Percentiles rank a stretch among this genome's conserved stretches.
phyloP scores from a whole-genome alignment of 2,888 invertebrate species.

The Papilio demoleus region DNA sequence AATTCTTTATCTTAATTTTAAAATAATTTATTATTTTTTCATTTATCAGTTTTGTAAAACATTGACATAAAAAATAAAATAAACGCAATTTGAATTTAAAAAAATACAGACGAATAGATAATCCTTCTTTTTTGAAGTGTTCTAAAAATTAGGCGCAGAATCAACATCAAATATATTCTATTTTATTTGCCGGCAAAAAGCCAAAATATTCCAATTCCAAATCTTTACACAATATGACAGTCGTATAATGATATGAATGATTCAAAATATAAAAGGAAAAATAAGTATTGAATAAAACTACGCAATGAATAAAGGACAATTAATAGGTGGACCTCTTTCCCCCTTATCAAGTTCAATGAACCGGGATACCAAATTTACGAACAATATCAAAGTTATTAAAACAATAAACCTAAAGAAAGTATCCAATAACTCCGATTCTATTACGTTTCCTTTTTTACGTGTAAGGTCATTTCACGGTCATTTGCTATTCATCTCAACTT shows the following conservation, averaged over 20 bases:
- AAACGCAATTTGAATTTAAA: too few relatives aligned
- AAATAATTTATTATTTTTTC: too few relatives aligned
- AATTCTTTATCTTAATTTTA: too few relatives aligned
- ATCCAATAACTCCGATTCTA: not conserved
- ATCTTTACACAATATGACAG: too few relatives aligned
- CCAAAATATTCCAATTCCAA: conserved; percentile 28
- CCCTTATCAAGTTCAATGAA: conserved; percentile 17
- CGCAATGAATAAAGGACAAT: not conserved
- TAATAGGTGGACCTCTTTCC: conserved; percentile 10
- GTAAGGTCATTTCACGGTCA: conserved; percentile 15
- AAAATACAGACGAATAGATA: too few relatives aligned
- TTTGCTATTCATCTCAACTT: conserved; percentile 18
- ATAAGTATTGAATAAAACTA: not conserved
- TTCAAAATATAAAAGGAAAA: too few relatives aligned
- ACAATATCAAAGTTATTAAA: not conserved
- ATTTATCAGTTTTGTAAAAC: too few relatives aligned
- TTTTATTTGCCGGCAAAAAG: conserved; percentile 30
- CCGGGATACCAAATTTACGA: conserved; percentile 9
- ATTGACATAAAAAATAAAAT: too few relatives aligned
- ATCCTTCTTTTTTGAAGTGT: too few relatives aligned
- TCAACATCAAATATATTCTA: conserved; percentile 5
- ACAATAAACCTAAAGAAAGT: conserved; percentile 6
- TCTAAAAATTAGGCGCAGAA: not conserved
- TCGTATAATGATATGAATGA: too few relatives aligned
- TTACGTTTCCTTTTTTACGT: conserved; percentile 1